Percentiles rank a stretch among this genome's conserved stretches.
Conservation (phyloP, 2,797 vertebrate genomes). For the Acomys russatus region DNA sequence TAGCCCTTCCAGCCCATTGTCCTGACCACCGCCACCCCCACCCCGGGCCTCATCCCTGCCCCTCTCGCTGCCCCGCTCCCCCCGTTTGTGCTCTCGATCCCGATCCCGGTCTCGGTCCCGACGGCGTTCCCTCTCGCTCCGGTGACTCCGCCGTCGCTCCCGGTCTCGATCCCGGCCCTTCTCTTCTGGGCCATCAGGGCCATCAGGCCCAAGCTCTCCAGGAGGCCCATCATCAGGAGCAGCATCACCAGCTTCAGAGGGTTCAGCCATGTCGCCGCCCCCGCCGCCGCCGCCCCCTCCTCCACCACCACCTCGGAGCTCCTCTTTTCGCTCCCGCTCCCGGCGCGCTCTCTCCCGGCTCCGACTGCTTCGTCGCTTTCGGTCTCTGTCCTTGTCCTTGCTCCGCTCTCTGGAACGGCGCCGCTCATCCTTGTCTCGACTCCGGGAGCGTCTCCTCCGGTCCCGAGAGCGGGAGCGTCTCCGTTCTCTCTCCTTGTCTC, state of each 20-base stretch:
- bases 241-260: conserved; percentile 87
- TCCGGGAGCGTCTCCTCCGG: conserved; percentile 91
- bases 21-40: conserved; percentile 87
- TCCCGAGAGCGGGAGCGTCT: conserved; percentile 90
- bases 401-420: conserved; percentile 91
- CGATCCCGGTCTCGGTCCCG: conserved; percentile 89
- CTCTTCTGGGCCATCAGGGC: conserved; percentile 85
- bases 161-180: conserved; percentile 91
- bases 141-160: conserved; percentile 86
- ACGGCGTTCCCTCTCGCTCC: conserved; percentile 90
- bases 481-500: conserved; percentile 90
- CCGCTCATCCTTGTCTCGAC: conserved; percentile 93
- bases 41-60: conserved; percentile 90
- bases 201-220: conserved; percentile 85
- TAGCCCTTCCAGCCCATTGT: conserved; percentile 90
- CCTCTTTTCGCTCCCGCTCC: conserved; percentile 90
- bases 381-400: conserved; percentile 92
- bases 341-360: conserved; percentile 87
- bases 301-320: conserved; percentile 85
- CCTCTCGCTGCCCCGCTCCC: conserved; percentile 92
- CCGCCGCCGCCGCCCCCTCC: conserved; percentile 83
- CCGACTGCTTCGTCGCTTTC: conserved; percentile 89
- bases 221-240: conserved; percentile 82
- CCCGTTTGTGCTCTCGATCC: conserved; percentile 91
- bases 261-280: conserved; percentile 80